These are phyloP conservation scores for Bambusicola thoracicus DNA, from an alignment of 2,113 vertebrate genomes.

Conservation along the genomic window DNA sequence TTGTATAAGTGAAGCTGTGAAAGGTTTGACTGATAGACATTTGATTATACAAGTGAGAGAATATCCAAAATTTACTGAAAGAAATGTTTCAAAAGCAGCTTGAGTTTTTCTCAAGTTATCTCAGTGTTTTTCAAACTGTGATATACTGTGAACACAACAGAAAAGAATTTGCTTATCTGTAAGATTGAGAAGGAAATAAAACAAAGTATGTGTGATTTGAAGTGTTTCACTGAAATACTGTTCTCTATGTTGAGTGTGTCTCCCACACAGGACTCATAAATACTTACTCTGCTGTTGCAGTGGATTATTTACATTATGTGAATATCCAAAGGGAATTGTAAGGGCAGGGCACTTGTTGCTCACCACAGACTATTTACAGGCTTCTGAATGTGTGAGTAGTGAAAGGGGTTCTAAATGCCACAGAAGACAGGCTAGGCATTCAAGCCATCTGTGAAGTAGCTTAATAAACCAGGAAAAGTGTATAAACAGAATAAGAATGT, in stretches of 20 bases:
- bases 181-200: constrained; percentile 29
- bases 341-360: constrained; percentile 30
- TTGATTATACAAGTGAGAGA: not conserved
- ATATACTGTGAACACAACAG: not conserved
- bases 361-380: constrained; percentile 13
- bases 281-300: not conserved
- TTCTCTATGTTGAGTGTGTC: not conserved
- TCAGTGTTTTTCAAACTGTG: constrained; percentile 4
- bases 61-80: not conserved
- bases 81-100: constrained; percentile 3
- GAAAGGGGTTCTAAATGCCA: not conserved
- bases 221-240: constrained; percentile 44
- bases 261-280: not conserved
- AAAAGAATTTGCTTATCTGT: not conserved
- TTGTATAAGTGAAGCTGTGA: constrained; percentile 18
- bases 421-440: not conserved
- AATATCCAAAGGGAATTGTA: not conserved
- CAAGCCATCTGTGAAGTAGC: not conserved
- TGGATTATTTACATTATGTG: constrained; percentile 8
- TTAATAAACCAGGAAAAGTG: not conserved
- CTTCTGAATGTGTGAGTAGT: constrained; percentile 18
- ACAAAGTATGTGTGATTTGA: not conserved
- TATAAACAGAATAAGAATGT: not conserved
- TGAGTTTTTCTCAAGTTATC: constrained; percentile 8
- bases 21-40: constrained; percentile 6